phyloP scores from a whole-genome alignment of 2,888 invertebrate species.

The Listrodromus nycthemerus region DNA sequence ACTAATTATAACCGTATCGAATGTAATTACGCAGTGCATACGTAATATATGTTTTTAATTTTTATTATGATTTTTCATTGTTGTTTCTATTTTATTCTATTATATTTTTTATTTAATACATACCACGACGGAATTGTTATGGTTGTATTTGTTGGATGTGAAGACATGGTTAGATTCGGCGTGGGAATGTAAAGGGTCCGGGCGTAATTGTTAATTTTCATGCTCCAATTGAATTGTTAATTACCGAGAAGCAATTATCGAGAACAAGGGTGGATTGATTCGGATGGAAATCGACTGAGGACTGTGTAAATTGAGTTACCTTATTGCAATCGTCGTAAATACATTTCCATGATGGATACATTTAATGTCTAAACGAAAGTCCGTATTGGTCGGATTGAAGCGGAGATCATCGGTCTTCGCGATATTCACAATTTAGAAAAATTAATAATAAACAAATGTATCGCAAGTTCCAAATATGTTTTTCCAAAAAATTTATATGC shows the following conservation, averaged over 20 bases:
- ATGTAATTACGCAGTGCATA: slow-evolving; percentile 34
- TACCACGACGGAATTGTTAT: no score
- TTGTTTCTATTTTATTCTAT: not conserved
- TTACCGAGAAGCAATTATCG: not conserved
- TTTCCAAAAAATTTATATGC: not conserved
- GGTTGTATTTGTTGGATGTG: not conserved
- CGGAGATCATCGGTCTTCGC: no score
- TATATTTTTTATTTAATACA: no score
- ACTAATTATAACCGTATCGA: slow-evolving; percentile 63
- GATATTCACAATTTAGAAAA: not conserved
- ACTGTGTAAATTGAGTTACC: not conserved
- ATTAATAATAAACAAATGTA: not conserved
- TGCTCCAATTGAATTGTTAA: slow-evolving; percentile 44
- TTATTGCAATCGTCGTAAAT: not conserved
- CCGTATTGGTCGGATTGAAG: no score
- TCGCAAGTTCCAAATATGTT: not conserved
- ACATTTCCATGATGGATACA: not conserved
- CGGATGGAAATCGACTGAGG: not conserved
- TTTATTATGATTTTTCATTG: no score
- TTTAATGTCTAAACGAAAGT: not conserved
- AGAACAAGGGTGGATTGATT: not conserved
- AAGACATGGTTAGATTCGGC: not conserved
- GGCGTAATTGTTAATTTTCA: slow-evolving; percentile 45
- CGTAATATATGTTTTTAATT: no score
- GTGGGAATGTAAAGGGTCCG: not conserved